A percentile compares a stretch with the other conserved stretches of the same genome.
phyloP scores from a whole-genome alignment of 2,113 vertebrate species.

The Odocoileus hemionus region DNA sequence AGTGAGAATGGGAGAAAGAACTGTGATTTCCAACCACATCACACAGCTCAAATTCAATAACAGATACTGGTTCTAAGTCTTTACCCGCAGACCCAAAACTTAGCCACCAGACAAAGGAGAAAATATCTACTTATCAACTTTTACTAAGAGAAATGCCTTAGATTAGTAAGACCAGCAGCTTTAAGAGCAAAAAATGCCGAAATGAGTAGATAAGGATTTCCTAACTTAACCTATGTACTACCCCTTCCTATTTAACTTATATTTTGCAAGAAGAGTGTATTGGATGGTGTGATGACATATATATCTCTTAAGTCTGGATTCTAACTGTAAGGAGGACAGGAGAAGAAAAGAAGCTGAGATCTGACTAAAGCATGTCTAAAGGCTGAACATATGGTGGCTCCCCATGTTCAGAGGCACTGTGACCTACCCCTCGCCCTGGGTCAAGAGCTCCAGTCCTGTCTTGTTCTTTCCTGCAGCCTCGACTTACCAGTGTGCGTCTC shows the following conservation, averaged over 20 bases:
- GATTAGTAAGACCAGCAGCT: background rate
- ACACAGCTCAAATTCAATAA: background rate
- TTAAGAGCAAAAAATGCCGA: background rate
- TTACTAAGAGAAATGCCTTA: background rate
- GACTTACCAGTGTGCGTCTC: background rate
- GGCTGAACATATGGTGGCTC: background rate
- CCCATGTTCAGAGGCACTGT: background rate
- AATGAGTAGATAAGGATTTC: background rate
- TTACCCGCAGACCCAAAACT: background rate
- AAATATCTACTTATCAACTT: background rate
- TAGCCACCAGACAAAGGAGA: background rate
- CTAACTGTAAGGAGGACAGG: background rate
- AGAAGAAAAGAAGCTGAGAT: background rate
- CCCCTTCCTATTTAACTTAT: background rate
- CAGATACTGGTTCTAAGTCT: background rate
- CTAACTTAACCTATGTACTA: background rate
- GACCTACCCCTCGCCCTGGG: background rate
- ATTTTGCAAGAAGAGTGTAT: background rate
- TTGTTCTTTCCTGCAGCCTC: background rate
- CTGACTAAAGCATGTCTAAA: background rate
- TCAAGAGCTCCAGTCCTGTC: background rate
- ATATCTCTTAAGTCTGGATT: background rate
- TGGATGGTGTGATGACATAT: background rate
- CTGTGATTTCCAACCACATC: background rate
- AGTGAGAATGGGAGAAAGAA: background rate